Base-by-base conservation (phyloP, 2,113 vertebrate species). In the Terrapene triunguis region DNA sequence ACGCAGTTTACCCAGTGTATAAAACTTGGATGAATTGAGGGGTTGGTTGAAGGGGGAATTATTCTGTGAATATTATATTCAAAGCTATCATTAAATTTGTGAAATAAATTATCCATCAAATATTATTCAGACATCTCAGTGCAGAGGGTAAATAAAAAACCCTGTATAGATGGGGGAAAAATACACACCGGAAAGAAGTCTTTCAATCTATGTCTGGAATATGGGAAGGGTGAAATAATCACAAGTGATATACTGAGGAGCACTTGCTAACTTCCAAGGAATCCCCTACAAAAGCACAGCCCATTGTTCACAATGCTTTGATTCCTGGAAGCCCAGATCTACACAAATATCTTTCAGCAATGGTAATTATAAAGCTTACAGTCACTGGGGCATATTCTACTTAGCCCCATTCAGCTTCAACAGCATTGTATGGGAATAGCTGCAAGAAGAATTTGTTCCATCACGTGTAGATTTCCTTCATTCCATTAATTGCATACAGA, bases 391-490 rank as follows among this genome's bases (percentile, higher is more conserved):
- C 8, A 5, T 47, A 2, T 85, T 89, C 29, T 51, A 55, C 11
- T 32, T 80, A 80, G 17, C 57, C 1, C 29, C 86, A 29, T 0
- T 1, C 74, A 89, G 85, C 51, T n/a, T 94, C 55, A 91, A 8
- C 27, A 1, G 8, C 2, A 59, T 8, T 89, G 21, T 44, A 8
- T 69, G 84, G 51, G 13, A 2, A 6, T 29, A 11, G 9, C n/a
- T 17, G 24, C 84, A 22, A 80, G 27, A 72, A 84, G 6, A 32
- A 72, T 0, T 0, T n/a, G 79, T 47, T 82, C 0, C 0, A 0
- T 57, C 88, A 53, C 7, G 1, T 38, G 65, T 14, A 55, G n/a
- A 59, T 88, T 55, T 87, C 25, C 7, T 84, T 24, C 0, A 0
- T 82, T 84, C 2, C 74, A 6, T 93, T 79, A 2, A 47, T 29